phyloP scores from a whole-genome alignment of 2,113 vertebrate species.

The Mus spicilegus region DNA sequence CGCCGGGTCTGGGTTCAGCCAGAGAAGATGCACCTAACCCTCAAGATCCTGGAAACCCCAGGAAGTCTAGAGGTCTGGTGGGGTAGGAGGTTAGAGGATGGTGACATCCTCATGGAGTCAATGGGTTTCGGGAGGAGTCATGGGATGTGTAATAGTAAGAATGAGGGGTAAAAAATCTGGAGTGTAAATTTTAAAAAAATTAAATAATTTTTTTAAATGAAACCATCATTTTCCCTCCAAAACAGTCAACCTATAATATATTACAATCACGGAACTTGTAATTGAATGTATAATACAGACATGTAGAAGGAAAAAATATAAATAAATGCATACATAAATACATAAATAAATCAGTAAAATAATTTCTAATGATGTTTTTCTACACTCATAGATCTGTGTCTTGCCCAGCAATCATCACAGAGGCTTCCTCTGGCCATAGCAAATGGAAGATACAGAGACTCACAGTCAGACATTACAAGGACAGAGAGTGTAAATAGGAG shows the following conservation, averaged over 20 bases:
- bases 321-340: fast-evolving
- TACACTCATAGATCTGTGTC: neutral
- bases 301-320: neutral
- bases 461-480: neutral
- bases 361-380: neutral
- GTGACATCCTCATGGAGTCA: too few relatives aligned
- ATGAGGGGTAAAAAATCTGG: too few relatives aligned
- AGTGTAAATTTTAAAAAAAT: too few relatives aligned
- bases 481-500: neutral
- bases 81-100: too few relatives aligned
- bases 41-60: too few relatives aligned
- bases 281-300: neutral
- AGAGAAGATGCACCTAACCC: too few relatives aligned
- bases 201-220: too few relatives aligned
- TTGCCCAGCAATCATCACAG: neutral
- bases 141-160: too few relatives aligned
- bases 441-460: neutral
- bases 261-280: neutral
- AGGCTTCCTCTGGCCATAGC: neutral
- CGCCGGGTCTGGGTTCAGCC: too few relatives aligned
- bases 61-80: too few relatives aligned
- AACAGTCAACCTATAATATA: neutral
- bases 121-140: too few relatives aligned
- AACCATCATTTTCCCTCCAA: neutral
- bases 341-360: neutral